Conservation (phyloP, 2,113 vertebrate genomes). For the Triplophysa rosa region DNA sequence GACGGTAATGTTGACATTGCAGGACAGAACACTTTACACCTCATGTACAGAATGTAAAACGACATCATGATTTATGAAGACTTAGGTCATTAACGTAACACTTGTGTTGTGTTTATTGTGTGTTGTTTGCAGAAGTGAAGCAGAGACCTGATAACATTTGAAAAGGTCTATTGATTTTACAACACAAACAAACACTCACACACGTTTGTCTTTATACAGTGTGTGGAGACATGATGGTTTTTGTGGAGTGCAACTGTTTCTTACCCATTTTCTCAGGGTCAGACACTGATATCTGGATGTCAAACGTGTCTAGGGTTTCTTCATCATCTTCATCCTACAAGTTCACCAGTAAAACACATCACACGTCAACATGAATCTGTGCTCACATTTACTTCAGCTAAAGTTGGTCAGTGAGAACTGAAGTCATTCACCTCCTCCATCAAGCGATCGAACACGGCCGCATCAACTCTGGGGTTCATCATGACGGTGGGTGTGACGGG, state of each 20-base stretch:
- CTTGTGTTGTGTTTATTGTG: neutral
- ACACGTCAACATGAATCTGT: too few species aligned
- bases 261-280: constrained; percentile 98
- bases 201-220: too few species aligned
- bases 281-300: constrained; percentile 94
- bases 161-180: constrained; percentile 55
- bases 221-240: too few species aligned
- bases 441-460: constrained; percentile 87
- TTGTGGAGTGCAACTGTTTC: constrained; percentile 41
- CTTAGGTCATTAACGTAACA: too few species aligned
- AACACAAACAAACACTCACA: neutral
- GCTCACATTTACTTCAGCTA: too few species aligned
- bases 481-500: constrained; percentile 87
- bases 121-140: neutral
- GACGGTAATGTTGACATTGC: too few species aligned
- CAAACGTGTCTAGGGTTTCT: constrained; percentile 84
- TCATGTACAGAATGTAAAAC: too few species aligned
- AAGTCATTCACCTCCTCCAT: constrained; percentile 83
- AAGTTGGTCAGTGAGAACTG: too few species aligned
- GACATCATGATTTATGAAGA: too few species aligned
- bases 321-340: constrained; percentile 90
- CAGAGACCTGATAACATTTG: constrained; percentile 46
- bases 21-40: too few species aligned
- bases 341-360: neutral
- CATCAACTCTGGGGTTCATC: constrained; percentile 83